A percentile compares a stretch with the other conserved stretches of the same genome.
These are phyloP conservation scores for Lepidotrigona ventralis DNA, from an alignment of 1,140 invertebrate species.

Conservation along the genomic window DNA sequence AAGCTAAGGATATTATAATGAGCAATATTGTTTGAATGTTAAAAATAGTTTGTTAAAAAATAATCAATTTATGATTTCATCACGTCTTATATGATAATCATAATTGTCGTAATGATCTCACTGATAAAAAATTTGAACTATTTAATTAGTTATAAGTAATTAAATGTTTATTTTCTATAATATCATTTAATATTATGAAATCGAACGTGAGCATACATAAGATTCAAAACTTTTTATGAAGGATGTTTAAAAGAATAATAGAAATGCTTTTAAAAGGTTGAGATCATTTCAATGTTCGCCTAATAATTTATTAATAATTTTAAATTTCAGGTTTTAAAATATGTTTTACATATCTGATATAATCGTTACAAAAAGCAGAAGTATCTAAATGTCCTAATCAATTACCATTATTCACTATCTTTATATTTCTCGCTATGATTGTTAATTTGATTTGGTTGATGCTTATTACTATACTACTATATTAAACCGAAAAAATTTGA, in stretches of 20 bases:
- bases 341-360: not conserved
- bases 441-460: constrained; percentile 51
- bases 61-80: not conserved
- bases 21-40: not conserved
- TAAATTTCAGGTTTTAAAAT: not conserved
- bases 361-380: constrained; percentile 26
- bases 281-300: not conserved
- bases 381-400: not conserved
- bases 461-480: constrained; percentile 1
- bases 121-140: constrained; percentile 3
- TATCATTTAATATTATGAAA: not conserved
- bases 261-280: not conserved
- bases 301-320: constrained; percentile 17
- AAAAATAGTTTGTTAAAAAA: not conserved
- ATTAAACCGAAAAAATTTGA: constrained; percentile 30
- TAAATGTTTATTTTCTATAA: not conserved
- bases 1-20: constrained; percentile 19
- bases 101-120: not conserved
- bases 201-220: not conserved
- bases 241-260: constrained; percentile 3
- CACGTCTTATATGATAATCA: constrained; percentile 24
- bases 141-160: not conserved
- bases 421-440: constrained; percentile 35
- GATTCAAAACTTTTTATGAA: not conserved
- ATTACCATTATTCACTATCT: constrained; percentile 3